phyloP scores from a whole-genome alignment of 2,888 invertebrate genomes.

The Allacma fusca region DNA sequence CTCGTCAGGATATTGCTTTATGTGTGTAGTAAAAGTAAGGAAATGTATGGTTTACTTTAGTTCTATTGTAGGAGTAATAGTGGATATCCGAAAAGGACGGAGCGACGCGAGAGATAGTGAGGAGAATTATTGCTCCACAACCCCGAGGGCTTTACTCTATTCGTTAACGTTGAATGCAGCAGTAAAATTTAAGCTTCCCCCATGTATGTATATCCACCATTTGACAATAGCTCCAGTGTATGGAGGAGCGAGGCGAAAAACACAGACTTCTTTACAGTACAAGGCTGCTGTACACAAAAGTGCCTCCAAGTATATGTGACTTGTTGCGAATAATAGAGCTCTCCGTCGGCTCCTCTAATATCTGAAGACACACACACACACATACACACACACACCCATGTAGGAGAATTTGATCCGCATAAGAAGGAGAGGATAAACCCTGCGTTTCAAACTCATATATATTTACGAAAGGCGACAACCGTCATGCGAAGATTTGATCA shows the following conservation, averaged over 20 bases:
- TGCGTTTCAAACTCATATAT: not conserved
- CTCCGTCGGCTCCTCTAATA: not conserved
- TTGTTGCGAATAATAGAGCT: not conserved
- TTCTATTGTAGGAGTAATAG: not conserved
- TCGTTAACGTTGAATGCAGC: conserved; percentile 7
- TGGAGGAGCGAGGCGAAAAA: no score
- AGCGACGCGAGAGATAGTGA: conserved; percentile 5
- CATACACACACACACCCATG: no score
- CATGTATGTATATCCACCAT: not conserved
- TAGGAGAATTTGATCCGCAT: not conserved
- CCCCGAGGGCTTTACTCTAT: conserved; percentile 9
- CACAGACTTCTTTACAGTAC: not conserved
- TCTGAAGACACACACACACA: not conserved
- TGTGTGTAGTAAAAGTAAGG: not conserved
- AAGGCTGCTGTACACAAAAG: not conserved
- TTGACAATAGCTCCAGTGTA: not conserved
- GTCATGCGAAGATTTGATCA: conserved; percentile 8
- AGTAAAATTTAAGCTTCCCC: conserved; percentile 20
- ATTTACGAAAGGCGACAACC: not conserved
- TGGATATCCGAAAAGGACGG: not conserved
- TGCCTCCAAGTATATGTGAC: not conserved
- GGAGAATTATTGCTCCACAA: conserved; percentile 16
- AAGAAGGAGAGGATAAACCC: not conserved
- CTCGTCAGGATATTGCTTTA: not conserved
- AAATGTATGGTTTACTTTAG: not conserved